Base-by-base conservation (phyloP, 2,797 vertebrate species). In the Hypotaenidia okinawae region DNA sequence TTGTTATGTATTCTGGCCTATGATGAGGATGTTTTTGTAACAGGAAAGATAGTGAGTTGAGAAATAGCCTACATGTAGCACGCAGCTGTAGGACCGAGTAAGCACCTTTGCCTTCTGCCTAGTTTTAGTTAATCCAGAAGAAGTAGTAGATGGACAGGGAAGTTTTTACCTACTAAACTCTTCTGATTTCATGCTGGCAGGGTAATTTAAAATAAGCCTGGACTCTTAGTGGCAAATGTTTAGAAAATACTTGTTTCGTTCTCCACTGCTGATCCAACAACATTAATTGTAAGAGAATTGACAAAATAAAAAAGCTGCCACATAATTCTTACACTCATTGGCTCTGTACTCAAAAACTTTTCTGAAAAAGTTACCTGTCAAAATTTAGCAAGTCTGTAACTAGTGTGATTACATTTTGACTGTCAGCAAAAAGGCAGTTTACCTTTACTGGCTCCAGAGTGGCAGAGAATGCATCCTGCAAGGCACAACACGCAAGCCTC, bases 401-500 rank as follows among this genome's bases (percentile, higher is more conserved):
- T 37, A 41, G 10, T 43, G 35, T 63, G 45, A 74, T 72, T 67
- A 49, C 27, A 33, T 82, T 90, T 33, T 73, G 63, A 66, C 57
- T 70, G 47, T 35, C 19, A 47, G 58, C 16, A 37, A 81, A 94
- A 73, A 49, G 57, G 35, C n/a, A 76, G 8, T 57, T 93, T 97
- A 99, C 99, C 99, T 99, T 99, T 87, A 99, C 99, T 4, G 99
- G 99, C 93, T 99, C 99, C 63, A 99, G 95, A 0, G 99, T 99
- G 43, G 98, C 99, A 18, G 99, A 99, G 96, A 99, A 99, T 0
- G 99, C 99, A 5, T 99, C 99, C 97, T 99, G 99, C 94, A 99
- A 98, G 16, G 99, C 99, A 30, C 99, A 99, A 97, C 99, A 99
- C 4, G 99, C 99, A 76, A 99, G 97, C 82, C 99, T 98, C 99